phyloP scores from a whole-genome alignment of 2,888 invertebrate species.

The Micoletzkya japonica region DNA sequence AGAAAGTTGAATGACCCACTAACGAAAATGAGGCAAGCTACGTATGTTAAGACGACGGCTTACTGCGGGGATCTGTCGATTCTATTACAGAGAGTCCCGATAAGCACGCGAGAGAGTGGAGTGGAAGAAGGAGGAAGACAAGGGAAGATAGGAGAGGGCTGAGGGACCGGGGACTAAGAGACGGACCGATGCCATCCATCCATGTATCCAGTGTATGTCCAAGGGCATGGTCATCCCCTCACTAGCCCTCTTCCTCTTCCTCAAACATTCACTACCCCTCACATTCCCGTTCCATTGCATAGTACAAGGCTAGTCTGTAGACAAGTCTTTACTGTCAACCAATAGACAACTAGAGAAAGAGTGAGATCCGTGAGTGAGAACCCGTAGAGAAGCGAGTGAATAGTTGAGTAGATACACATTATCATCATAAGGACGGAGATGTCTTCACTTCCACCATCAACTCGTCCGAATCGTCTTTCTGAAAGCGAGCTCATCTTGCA shows the following conservation, averaged over 20 bases:
- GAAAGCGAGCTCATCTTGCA: not conserved
- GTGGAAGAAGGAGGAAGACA: conserved; percentile 4
- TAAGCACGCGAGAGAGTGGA: conserved; percentile 4
- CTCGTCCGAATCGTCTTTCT: conserved; percentile 2
- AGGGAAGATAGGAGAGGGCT: not conserved
- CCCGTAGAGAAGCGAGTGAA: not conserved
- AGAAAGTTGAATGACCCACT: no score
- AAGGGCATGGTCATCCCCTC: conserved; percentile 7
- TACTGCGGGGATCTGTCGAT: no score
- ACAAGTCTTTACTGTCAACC: not conserved
- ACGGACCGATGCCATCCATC: not conserved
- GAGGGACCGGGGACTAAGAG: not conserved
- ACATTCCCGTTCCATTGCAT: not conserved
- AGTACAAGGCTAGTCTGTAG: not conserved
- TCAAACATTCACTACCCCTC: conserved; percentile 8
- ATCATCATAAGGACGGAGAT: not conserved
- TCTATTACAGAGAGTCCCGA: not conserved
- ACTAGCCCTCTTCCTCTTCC: conserved; percentile 1
- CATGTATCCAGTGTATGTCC: no score
- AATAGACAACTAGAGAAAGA: conserved; percentile 13
- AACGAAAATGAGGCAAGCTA: no score
- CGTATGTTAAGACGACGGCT: no score
- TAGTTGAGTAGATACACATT: not conserved
- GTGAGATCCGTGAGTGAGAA: conserved; percentile 6
- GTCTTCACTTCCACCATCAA: conserved; percentile 9